Base-by-base conservation (phyloP, 2,797 vertebrate genomes). In the Anisognathus igniventris region DNA sequence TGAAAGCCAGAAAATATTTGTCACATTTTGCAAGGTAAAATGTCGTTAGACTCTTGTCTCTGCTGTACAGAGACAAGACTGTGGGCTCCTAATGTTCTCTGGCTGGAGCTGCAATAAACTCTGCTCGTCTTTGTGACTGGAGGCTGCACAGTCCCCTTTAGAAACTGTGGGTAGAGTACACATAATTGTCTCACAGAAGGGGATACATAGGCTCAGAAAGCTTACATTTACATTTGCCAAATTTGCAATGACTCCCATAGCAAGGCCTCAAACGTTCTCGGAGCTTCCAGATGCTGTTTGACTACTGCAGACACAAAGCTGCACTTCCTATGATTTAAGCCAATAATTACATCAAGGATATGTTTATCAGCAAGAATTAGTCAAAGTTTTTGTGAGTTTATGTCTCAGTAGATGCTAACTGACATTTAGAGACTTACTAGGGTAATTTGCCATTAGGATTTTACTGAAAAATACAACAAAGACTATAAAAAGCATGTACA, bases 311-410 rank as follows among this genome's bases (percentile, higher is more conserved):
- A 45, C 42, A 78, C 24, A 88, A 91, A 86, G 33, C 8, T 92
- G n/a, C 19, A 14, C 42, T 84, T 94, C 54, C 40, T 86, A 30
- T 64, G 53, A 57, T 40, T 84, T 84, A 85, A 81, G 35, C 17
- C 53, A 91, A 39, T 66, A 72, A 62, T 72, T 83, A 58, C 75
- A 72, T 81, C 56, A 79, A 77, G 40, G 35, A 22, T 67, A n/a
- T 82, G 51, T 95, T 96, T 96, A 79, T 82, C 73, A 90, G 79
- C 20, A 76, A 70, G 54, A 90, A 35, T 58, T 90, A 94, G 44
- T 70, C 31, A 86, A 92, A 19, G 8, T 50, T 94, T 95, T 76
- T 65, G 37, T 73, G 76, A 90, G 85, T 88, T 94, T 94, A 70
- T 79, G 71, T 85, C 73, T 91, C 66, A 88, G 60, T 70, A 76